Percentiles rank a stretch among this genome's conserved stretches.
Evolutionary conservation across 30 jellyfish, hydroid and myxozoan genomes (phyloP).

Genomic region (Hydractinia echinata): DNA sequence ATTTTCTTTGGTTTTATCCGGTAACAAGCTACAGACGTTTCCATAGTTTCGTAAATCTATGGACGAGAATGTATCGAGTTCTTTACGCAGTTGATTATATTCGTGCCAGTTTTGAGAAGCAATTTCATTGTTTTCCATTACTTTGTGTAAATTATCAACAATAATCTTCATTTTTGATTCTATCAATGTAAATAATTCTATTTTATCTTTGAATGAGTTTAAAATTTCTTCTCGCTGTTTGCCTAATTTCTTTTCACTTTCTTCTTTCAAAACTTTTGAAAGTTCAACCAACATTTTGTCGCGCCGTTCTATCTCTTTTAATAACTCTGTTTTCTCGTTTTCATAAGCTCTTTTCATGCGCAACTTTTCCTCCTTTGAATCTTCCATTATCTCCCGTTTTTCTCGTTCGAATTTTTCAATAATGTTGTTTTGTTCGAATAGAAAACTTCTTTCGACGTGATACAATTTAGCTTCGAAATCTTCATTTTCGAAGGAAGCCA

Average conservation of each 20-base stretch:
- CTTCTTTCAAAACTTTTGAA: slow-evolving; percentile 44
- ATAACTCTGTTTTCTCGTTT: slow-evolving; percentile 67
- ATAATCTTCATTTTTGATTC: not conserved
- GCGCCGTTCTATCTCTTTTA: slow-evolving; percentile 49
- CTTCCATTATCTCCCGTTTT: slow-evolving; percentile 49
- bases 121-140: slow-evolving; percentile 17
- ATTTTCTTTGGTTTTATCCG: not conserved
- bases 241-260: slow-evolving; percentile 31
- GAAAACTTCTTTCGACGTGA: slow-evolving; percentile 35
- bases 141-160: slow-evolving; percentile 20
- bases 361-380: slow-evolving; percentile 44
- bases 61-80: not conserved
- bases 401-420: slow-evolving; percentile 72
- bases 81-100: slow-evolving; percentile 5
- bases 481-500: not conserved
- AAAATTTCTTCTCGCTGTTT: slow-evolving; percentile 32
- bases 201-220: slow-evolving; percentile 28
- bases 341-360: slow-evolving; percentile 66
- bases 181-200: not conserved
- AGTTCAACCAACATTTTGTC: slow-evolving; percentile 33
- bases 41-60: not conserved
- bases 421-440: slow-evolving; percentile 43
- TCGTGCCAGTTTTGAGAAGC: slow-evolving; percentile 11
- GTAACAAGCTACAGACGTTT: not conserved
- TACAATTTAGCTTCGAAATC: slow-evolving; percentile 10